A percentile compares a stretch with the other conserved stretches of the same genome.
phyloP scores from a whole-genome alignment of 1,140 invertebrate species.

The Brachystomella parvula region DNA sequence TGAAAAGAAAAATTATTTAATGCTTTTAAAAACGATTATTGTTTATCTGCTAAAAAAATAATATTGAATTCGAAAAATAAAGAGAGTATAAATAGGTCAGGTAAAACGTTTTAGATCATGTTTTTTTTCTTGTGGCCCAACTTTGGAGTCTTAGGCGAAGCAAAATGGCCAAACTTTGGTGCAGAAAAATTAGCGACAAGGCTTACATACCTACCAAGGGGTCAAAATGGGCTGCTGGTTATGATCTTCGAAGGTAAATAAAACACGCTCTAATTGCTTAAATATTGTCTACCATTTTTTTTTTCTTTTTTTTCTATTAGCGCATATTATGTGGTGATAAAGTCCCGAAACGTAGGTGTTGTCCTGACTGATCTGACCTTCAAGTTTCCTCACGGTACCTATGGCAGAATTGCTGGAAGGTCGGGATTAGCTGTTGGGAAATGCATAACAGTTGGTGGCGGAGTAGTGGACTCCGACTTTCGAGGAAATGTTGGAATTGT shows the following conservation, averaged over 20 bases:
- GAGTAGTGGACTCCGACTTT: not conserved
- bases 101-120: no score
- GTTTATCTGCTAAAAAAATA: no score
- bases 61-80: no score
- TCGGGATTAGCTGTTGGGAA: not conserved
- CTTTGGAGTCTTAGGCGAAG: no score
- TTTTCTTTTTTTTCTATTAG: no score
- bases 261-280: not conserved
- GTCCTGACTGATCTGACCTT: not conserved
- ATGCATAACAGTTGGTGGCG: not conserved
- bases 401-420: not conserved
- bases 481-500: not conserved
- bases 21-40: no score
- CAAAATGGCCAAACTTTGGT: no score
- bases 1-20: no score
- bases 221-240: not conserved
- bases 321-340: no score
- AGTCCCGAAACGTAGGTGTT: not conserved
- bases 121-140: no score
- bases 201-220: not conserved
- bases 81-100: no score
- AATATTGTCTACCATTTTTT: not conserved
- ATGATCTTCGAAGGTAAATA: no score
- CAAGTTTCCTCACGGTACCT: not conserved
- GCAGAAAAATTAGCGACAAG: not conserved